A percentile compares a stretch with the other conserved stretches of the same genome.
These are phyloP conservation scores for Heliconius erato DNA, from an alignment of 2,888 invertebrate species.

Conservation along the genomic window DNA sequence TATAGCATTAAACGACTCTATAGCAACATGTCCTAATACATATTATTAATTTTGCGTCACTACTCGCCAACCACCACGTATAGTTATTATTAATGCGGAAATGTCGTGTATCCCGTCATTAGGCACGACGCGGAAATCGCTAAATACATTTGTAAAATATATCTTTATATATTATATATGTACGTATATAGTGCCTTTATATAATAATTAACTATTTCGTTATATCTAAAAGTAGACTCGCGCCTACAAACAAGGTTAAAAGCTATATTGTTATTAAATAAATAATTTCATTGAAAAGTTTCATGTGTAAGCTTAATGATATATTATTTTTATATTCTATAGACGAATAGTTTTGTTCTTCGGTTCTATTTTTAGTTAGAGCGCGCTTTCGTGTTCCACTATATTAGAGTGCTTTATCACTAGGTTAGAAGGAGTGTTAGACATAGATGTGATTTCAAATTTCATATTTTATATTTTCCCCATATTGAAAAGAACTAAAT, in stretches of 20 bases:
- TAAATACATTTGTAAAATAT: slow-evolving; percentile 22
- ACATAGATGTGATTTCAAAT: neutral
- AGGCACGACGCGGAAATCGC: slow-evolving; percentile 35
- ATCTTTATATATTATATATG: neutral
- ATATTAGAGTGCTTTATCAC: no score
- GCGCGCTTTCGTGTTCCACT: no score
- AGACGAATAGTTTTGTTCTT: neutral
- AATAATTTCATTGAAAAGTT: neutral
- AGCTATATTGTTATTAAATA: neutral
- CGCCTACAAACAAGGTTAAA: neutral
- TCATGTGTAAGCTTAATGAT: neutral
- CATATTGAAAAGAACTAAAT: neutral
- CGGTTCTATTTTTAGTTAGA: no score
- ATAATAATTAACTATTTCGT: neutral
- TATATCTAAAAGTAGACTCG: neutral
- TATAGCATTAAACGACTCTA: neutral
- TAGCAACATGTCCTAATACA: neutral
- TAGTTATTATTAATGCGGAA: slow-evolving; percentile 41
- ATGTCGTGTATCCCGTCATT: slow-evolving; percentile 42
- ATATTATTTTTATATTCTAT: neutral
- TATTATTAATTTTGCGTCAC: slow-evolving; percentile 9
- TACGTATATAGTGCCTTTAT: neutral
- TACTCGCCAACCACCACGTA: slow-evolving; percentile 3
- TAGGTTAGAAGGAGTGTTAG: no score
- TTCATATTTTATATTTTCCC: neutral